Evolutionary conservation across 92 coral and sea anemone species (phyloP), one percentile per base, ranked within the genome.

Genomic region (Paramuricea clavata): DNA sequence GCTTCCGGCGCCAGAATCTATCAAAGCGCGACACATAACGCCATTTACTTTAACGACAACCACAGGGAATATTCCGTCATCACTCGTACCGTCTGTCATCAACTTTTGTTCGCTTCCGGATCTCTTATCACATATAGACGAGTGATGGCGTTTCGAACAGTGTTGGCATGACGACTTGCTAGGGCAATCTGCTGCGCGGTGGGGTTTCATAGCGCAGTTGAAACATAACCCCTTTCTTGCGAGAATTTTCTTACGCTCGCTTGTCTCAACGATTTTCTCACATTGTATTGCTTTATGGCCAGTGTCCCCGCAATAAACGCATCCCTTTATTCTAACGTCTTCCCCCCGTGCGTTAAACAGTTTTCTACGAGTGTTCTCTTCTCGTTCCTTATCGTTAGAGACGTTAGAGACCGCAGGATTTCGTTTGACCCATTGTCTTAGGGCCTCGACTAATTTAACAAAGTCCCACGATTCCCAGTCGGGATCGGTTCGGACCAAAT

Each of bases 1-100:
- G 27, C 83, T 22, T 10, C 76, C 35, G 30, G 88, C 83, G 39
- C 88, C 88, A 6, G 74, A 35, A 42, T 85, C 83, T 3, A 85
- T 85, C 6, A 75, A 27, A 1, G 33, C 49, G 11, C 76, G 76
- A 17, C 69, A 61, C 69, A 27, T 61, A 25, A 27, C 9, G 69
- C 69, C 69, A 25, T 61, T 61, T 5, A 61, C 76, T 10, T 69
- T 69, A 2, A 69, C 44, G 16, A 69, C 76, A 1, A 69, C 76
- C 23, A 69, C 76, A 2, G 76, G 76, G 27, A 69, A 69, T 69
- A 69, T 34, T 69, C 49, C 76, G 76, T 69, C 76, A 33, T 69
- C 76, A 34, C 76, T 69, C 47, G 43, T 26, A 65, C 31, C 72
- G 34, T 65, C 72, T 65, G 72, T 65, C 72, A 65, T 2, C 34